phyloP scores from a whole-genome alignment of 92 coral and sea anemone genomes.

The Phymanthus crucifer region DNA sequence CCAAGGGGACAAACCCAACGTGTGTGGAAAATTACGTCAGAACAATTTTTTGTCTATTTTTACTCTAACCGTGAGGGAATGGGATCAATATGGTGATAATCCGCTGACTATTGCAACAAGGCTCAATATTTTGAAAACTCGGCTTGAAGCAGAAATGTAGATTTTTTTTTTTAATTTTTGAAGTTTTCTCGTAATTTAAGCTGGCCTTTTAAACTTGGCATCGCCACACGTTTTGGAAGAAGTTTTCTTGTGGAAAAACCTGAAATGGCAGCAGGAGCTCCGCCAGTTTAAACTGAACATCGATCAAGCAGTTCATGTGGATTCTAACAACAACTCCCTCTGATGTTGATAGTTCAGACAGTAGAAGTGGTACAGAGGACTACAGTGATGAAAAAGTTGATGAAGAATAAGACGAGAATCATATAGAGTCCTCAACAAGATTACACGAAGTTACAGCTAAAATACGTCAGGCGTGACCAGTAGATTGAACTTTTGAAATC shows the following conservation, averaged over 20 bases:
- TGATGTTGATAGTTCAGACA: background rate
- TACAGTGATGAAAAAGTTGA: background rate
- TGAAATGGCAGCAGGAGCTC: conserved; percentile 31
- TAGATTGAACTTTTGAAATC: too few species aligned
- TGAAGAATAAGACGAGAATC: too few species aligned
- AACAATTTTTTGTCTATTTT: background rate
- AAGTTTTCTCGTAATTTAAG: background rate
- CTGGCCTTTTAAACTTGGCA: conserved; percentile 24
- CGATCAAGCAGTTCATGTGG: conserved; percentile 21
- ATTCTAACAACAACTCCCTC: conserved; percentile 17
- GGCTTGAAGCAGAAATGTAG: background rate
- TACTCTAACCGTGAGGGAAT: conserved; percentile 7
- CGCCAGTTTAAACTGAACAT: background rate
- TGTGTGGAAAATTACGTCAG: conserved; percentile 16
- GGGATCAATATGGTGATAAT: background rate
- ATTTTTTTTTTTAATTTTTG: background rate
- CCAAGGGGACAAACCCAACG: conserved; percentile 8
- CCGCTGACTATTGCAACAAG: conserved; percentile 5
- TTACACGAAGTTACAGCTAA: too few species aligned
- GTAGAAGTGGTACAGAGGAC: background rate
- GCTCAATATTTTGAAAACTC: conserved; percentile 22
- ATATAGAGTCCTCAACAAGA: too few species aligned
- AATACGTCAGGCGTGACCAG: too few species aligned
- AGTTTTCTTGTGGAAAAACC: conserved; percentile 13
- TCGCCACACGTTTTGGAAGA: conserved; percentile 21